Evolutionary conservation across 2,888 invertebrate genomes (phyloP).

Genomic region (Drosophila nigricruria): DNA sequence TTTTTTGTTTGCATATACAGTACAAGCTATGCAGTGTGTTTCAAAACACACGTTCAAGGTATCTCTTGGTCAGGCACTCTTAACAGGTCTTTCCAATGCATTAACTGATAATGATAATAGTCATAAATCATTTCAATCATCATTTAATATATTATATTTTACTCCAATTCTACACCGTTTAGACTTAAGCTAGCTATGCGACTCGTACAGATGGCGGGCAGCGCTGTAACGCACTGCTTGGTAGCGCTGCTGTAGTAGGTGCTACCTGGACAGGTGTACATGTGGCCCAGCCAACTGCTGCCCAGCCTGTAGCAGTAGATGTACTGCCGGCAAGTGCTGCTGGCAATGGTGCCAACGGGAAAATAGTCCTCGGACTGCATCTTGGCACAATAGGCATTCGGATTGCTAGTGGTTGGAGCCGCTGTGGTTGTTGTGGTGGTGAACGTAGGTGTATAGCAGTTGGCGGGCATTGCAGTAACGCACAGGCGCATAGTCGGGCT

Average conservation of each 20-base stretch:
- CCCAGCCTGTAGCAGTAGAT: slow-evolving; percentile 61
- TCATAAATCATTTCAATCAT: neutral
- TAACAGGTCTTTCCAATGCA: too few relatives aligned
- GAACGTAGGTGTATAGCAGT: slow-evolving; percentile 39
- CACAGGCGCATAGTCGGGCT: slow-evolving; percentile 48
- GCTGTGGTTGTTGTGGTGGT: slow-evolving; percentile 53
- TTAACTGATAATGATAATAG: neutral
- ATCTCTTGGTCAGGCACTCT: too few relatives aligned
- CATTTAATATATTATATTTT: neutral
- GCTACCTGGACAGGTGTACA: slow-evolving; percentile 72
- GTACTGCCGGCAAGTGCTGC: slow-evolving; percentile 72
- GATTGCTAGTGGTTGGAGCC: slow-evolving; percentile 48
- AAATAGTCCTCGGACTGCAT: slow-evolving; percentile 55
- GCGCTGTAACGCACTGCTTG: slow-evolving; percentile 44
- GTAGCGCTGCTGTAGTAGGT: slow-evolving; percentile 65
- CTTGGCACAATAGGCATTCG: slow-evolving; percentile 59
- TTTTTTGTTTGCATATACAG: neutral
- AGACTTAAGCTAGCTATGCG: slow-evolving; percentile 46
- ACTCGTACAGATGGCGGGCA: slow-evolving; percentile 64
- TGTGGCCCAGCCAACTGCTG: slow-evolving; percentile 65
- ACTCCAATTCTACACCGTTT: slow-evolving; percentile 45
- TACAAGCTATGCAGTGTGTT: too few relatives aligned
- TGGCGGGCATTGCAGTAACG: slow-evolving; percentile 30
- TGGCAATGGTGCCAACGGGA: slow-evolving; percentile 61
- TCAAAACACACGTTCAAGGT: too few relatives aligned